These are phyloP conservation scores for Stratiomys singularior DNA, from an alignment of 2,888 invertebrate species.

Conservation along the genomic window DNA sequence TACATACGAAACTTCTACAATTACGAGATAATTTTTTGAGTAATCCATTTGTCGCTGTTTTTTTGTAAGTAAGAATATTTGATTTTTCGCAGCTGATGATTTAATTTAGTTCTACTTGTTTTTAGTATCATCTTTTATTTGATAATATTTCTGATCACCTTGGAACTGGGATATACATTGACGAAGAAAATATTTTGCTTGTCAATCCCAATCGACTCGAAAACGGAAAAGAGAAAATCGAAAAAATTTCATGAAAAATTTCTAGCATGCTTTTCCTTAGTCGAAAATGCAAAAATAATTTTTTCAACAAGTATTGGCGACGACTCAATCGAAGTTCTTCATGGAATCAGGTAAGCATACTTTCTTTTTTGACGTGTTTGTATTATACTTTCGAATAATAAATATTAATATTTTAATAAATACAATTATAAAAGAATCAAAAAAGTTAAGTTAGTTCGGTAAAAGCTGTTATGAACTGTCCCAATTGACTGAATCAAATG, in stretches of 20 bases:
- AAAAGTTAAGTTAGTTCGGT: too few species aligned
- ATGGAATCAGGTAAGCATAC: constrained; percentile 60
- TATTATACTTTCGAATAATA: too few species aligned
- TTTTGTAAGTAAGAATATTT: constrained; percentile 50
- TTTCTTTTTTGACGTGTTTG: too few species aligned
- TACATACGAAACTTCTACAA: constrained; percentile 51
- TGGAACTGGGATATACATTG: constrained; percentile 39
- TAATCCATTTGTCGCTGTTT: constrained; percentile 49
- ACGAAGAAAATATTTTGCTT: constrained; percentile 11
- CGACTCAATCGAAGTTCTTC: constrained; percentile 52
- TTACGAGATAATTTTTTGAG: constrained; percentile 50
- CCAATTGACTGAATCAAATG: too few species aligned
- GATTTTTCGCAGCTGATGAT: not conserved
- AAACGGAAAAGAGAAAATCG: constrained; percentile 5
- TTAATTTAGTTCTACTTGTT: not conserved
- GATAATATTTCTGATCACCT: constrained; percentile 36
- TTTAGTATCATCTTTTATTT: constrained; percentile 39
- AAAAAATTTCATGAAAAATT: constrained; percentile 46
- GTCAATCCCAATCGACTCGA: constrained; percentile 15
- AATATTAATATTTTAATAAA: too few species aligned
- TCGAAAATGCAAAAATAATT: constrained; percentile 51
- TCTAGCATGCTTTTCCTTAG: constrained; percentile 51
- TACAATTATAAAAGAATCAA: too few species aligned
- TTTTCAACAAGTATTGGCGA: constrained; percentile 48
- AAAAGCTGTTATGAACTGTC: too few species aligned